These are phyloP conservation scores for Peromyscus leucopus DNA, from an alignment of 2,113 vertebrate genomes.

Conservation along the genomic window DNA sequence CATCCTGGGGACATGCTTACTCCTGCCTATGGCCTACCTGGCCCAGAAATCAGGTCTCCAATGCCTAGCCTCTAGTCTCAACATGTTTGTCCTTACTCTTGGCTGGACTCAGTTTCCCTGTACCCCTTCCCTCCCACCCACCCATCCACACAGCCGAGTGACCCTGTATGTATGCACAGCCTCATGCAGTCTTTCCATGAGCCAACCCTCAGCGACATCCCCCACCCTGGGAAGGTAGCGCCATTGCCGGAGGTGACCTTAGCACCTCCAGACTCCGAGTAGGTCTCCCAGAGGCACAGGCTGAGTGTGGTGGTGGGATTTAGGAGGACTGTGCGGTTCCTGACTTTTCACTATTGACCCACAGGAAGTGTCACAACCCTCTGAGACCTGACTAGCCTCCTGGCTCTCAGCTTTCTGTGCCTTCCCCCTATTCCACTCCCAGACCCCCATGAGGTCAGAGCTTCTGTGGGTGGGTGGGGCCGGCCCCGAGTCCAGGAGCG, in stretches of 20 bases:
- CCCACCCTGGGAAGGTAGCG: not conserved
- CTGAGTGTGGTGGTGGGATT: not conserved
- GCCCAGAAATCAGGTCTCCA: not conserved
- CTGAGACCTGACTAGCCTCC: not conserved
- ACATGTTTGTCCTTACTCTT: not conserved
- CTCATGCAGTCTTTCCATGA: not conserved
- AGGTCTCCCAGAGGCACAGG: not conserved
- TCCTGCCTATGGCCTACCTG: not conserved
- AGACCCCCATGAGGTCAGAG: not conserved
- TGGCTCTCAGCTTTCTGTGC: not conserved
- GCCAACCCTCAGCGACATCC: not conserved
- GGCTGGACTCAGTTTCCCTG: not conserved
- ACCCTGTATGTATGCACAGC: fast-evolving
- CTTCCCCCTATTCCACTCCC: not conserved
- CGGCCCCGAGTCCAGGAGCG: not conserved
- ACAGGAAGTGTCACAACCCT: not conserved
- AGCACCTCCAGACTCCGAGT: not conserved
- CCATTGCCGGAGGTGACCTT: not conserved
- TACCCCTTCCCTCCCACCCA: not conserved
- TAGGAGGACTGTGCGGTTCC: too few species aligned
- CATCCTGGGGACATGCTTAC: too few species aligned
- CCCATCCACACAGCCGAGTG: not conserved
- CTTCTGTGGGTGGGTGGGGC: not conserved
- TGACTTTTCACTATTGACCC: not conserved
- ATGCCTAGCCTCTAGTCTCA: not conserved